phyloP scores from a whole-genome alignment of 2,797 vertebrate genomes.

The Tapirus indicus region DNA sequence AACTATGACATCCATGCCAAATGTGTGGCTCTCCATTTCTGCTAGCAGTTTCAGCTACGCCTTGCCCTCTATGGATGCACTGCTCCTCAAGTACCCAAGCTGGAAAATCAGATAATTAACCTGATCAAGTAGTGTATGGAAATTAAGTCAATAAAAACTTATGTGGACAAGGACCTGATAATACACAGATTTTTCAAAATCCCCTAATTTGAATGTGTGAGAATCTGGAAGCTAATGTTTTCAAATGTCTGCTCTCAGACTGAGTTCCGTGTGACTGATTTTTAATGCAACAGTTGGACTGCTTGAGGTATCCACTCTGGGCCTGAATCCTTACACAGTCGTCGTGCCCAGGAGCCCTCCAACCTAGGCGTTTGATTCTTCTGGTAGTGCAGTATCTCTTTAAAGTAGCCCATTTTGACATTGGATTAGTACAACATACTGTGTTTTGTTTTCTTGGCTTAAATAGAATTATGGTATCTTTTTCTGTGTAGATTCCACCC shows the following conservation, averaged over 20 bases:
- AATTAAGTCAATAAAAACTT: neutral
- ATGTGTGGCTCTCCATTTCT: neutral
- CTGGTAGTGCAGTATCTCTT: neutral
- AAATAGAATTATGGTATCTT: neutral
- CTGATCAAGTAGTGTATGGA: neutral
- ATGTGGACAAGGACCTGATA: neutral
- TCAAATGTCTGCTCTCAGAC: neutral
- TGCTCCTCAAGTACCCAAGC: neutral
- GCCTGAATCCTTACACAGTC: neutral
- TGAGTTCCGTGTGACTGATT: neutral
- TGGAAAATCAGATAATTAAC: neutral
- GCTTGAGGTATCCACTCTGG: neutral
- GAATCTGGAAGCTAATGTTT: neutral
- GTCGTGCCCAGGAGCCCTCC: neutral
- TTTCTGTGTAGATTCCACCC: neutral
- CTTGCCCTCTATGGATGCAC: rapidly evolving
- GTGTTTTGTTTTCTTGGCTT: neutral
- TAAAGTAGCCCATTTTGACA: neutral
- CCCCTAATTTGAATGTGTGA: neutral
- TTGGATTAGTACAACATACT: neutral
- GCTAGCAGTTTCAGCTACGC: neutral
- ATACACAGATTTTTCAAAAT: neutral
- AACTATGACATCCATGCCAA: neutral
- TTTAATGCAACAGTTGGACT: neutral
- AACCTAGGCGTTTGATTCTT: neutral